Evolutionary conservation across 37 sponge, comb jelly and placozoan genomes (phyloP).

Genomic region (Corticium candelabrum): DNA sequence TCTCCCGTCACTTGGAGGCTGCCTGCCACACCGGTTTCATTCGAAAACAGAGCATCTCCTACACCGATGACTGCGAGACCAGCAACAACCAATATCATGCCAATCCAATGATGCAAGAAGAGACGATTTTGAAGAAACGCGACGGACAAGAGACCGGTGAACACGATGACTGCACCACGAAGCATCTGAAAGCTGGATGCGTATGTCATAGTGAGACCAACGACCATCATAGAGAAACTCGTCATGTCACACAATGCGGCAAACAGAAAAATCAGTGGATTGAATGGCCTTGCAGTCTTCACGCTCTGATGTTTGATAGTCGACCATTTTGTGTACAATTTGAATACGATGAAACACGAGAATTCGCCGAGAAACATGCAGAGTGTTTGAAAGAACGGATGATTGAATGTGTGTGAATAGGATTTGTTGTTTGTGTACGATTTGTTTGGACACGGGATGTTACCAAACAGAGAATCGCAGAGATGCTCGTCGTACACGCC

Average conservation of each 20-base stretch:
- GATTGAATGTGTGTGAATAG: constrained; percentile 59
- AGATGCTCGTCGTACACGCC: background rate
- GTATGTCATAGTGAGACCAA: constrained; percentile 88
- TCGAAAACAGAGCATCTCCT: constrained; percentile 52
- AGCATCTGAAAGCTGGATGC: constrained; percentile 95
- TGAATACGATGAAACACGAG: constrained; percentile 75
- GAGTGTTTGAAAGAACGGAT: constrained; percentile 70
- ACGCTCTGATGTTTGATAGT: background rate
- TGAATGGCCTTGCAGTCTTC: constrained; percentile 71
- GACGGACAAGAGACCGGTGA: constrained; percentile 90
- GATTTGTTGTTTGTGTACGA: constrained; percentile 22
- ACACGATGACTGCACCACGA: constrained; percentile 90
- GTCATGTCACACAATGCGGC: constrained; percentile 85
- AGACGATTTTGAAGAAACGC: constrained; percentile 66
- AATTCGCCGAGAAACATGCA: constrained; percentile 92
- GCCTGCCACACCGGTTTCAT: constrained; percentile 8
- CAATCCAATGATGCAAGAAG: constrained; percentile 51
- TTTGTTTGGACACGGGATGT: background rate
- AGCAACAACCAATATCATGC: constrained; percentile 78
- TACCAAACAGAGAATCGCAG: background rate
- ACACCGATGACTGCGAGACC: constrained; percentile 79
- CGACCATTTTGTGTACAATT: background rate
- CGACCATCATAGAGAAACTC: constrained; percentile 72
- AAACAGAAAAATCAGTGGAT: constrained; percentile 77
- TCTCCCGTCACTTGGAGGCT: constrained; percentile 58